Evolutionary conservation across 2,113 vertebrate species (phyloP).

Genomic region (Spizaetus ornatus): DNA sequence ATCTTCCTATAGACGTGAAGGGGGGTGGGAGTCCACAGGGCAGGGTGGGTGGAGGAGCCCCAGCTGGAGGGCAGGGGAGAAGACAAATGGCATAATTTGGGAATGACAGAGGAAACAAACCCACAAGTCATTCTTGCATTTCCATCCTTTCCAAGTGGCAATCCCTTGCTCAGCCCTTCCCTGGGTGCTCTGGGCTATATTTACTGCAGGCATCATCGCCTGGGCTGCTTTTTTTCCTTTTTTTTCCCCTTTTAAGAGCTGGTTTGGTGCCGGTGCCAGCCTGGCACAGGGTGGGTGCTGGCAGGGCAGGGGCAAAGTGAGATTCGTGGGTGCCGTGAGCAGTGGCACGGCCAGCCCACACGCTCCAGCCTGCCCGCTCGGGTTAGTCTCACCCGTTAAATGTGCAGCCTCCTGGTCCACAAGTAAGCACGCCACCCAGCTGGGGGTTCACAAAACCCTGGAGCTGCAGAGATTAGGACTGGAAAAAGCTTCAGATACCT

Average conservation of each 20-base stretch:
- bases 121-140: background rate
- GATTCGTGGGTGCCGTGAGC: background rate
- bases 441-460: background rate
- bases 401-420: background rate
- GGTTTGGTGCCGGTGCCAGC: background rate
- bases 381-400: background rate
- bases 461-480: background rate
- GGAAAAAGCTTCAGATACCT: background rate
- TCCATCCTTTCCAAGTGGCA: background rate
- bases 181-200: background rate
- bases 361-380: fast-evolving
- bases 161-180: background rate
- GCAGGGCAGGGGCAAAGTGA: background rate
- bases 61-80: background rate
- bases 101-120: background rate
- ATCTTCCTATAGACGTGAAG: background rate
- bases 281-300: background rate
- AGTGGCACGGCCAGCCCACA: fast-evolving
- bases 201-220: background rate
- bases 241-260: background rate
- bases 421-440: background rate
- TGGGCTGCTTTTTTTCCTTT: background rate
- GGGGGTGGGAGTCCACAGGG: background rate
- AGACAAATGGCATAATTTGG: background rate
- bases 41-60: background rate